Percentiles rank a stretch among this genome's conserved stretches.
Evolutionary conservation across 2,888 invertebrate genomes (phyloP).

Genomic region (Amorpha juglandis): DNA sequence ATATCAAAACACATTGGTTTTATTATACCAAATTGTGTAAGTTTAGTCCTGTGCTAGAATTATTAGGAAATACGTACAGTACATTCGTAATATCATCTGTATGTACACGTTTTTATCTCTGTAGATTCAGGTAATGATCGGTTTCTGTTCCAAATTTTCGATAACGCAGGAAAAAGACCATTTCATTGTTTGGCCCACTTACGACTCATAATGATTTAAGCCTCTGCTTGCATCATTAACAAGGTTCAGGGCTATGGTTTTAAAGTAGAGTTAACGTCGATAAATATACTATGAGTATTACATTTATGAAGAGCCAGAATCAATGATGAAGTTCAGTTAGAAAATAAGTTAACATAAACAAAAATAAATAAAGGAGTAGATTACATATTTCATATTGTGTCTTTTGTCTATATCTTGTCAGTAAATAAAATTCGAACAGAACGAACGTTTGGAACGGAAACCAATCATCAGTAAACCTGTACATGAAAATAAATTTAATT

Average conservation of each 20-base stretch:
- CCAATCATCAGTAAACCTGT: conserved; percentile 1
- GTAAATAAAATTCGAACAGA: background rate
- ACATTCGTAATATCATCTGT: background rate
- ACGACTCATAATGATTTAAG: no score
- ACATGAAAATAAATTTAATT: background rate
- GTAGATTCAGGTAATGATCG: background rate
- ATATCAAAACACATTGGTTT: no score
- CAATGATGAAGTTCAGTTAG: background rate
- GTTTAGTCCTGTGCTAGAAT: background rate
- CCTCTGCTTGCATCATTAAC: no score
- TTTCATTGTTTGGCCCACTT: no score
- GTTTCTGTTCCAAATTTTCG: background rate
- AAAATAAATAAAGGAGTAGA: background rate
- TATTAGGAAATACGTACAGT: background rate
- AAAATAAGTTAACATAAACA: no score
- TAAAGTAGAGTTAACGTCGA: no score
- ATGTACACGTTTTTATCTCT: background rate
- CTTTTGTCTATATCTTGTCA: background rate
- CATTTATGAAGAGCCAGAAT: background rate
- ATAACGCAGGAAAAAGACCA: background rate
- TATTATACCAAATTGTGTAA: no score
- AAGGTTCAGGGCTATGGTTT: no score
- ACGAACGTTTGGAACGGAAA: conserved; percentile 4
- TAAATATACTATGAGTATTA: background rate
- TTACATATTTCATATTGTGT: background rate